phyloP scores from a whole-genome alignment of 2,113 vertebrate species.

The Perca flavescens region DNA sequence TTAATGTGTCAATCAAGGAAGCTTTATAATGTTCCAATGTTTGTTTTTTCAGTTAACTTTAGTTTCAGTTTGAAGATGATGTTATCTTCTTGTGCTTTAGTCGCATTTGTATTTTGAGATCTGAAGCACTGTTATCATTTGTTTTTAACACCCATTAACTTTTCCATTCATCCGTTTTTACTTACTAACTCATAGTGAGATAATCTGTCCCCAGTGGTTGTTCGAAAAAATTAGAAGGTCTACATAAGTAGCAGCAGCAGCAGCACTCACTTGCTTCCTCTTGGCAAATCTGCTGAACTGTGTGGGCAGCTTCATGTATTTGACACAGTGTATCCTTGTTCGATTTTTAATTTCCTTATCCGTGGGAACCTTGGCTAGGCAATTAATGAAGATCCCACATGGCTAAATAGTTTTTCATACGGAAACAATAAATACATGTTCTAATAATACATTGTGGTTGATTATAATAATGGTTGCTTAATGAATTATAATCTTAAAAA shows the following conservation, averaged over 20 bases:
- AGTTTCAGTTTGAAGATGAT: background rate
- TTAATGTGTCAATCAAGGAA: conserved; percentile 4
- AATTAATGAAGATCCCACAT: conserved; percentile 37
- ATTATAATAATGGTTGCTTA: background rate
- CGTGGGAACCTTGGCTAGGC: conserved; percentile 36
- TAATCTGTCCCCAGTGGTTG: conserved; percentile 22
- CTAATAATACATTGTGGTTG: background rate
- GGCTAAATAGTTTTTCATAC: conserved; percentile 22
- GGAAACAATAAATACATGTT: conserved; percentile 12
- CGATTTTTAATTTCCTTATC: conserved; percentile 59
- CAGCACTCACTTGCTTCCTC: conserved; percentile 35
- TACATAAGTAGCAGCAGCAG: background rate
- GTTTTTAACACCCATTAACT: conserved; percentile 19
- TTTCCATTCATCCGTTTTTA: conserved; percentile 9
- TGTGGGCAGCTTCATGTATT: conserved; percentile 41
- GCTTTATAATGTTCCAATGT: background rate
- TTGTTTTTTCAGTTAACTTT: background rate
- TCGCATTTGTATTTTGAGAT: conserved; percentile 13
- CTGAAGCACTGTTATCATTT: conserved; percentile 1
- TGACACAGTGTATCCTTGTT: conserved; percentile 38
- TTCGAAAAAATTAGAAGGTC: conserved; percentile 32
- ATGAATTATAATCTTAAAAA: conserved; percentile 14
- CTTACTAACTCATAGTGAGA: background rate
- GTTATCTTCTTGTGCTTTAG: background rate
- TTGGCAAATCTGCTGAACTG: conserved; percentile 40